A percentile compares a stretch with the other conserved stretches of the same genome.
These are phyloP conservation scores for Pseudochaenichthys georgianus DNA, from an alignment of 2,797 vertebrate genomes.

Conservation along the genomic window DNA sequence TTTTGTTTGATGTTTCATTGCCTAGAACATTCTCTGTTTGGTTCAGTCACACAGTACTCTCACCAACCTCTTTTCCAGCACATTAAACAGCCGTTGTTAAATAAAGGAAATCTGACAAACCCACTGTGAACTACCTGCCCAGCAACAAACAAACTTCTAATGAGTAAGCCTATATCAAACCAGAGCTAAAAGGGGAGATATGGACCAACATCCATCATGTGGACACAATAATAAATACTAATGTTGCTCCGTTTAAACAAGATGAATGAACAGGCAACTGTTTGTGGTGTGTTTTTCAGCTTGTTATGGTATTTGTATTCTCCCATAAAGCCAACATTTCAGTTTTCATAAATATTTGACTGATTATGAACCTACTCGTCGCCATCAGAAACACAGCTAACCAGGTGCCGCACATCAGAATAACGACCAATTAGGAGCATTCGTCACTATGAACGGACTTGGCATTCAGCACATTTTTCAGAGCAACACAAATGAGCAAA, in stretches of 20 bases:
- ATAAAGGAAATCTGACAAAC: not conserved
- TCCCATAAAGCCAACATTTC: not conserved
- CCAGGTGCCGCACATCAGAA: not conserved
- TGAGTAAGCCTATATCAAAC: not conserved
- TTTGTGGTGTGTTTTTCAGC: not conserved
- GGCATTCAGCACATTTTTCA: too few relatives aligned
- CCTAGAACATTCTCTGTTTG: not conserved
- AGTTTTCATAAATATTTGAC: not conserved
- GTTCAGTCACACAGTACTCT: too few relatives aligned
- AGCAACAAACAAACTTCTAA: not conserved
- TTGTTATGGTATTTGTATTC: not conserved
- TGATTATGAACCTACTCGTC: not conserved
- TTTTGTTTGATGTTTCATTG: slow-evolving; percentile 1
- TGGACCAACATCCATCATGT: not conserved
- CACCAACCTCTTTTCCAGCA: too few relatives aligned
- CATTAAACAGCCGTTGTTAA: not conserved
- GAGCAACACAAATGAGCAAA: too few relatives aligned
- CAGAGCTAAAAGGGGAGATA: not conserved
- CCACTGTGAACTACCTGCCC: not conserved
- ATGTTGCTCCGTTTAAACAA: not conserved
- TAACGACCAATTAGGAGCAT: not conserved
- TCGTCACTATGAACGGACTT: too few relatives aligned
- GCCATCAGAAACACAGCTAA: not conserved
- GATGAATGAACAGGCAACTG: not conserved
- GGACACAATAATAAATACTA: not conserved